Percentiles rank a stretch among this genome's conserved stretches.
Conservation (phyloP, 2,797 vertebrate species). For the Poecile montanus region DNA sequence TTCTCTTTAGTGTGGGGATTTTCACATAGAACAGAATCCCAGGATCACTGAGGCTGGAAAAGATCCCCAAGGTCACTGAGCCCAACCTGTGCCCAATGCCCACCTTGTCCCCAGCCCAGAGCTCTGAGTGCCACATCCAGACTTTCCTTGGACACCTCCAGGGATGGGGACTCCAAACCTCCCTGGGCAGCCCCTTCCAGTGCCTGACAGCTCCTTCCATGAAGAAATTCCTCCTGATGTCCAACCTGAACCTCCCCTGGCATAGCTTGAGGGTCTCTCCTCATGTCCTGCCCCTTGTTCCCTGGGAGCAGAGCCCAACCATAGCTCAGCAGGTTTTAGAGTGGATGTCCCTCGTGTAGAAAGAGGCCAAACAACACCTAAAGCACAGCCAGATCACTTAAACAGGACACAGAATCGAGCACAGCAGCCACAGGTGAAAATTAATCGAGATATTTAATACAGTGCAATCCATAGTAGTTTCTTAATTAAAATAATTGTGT, state of each 20-base stretch:
- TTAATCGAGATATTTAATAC: conserved; percentile 92
- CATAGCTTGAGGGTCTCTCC: neutral
- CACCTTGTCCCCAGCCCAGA: neutral
- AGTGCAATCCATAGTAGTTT: conserved; percentile 90
- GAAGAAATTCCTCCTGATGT: neutral
- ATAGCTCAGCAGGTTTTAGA: neutral
- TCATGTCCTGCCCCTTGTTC: neutral
- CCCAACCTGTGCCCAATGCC: neutral
- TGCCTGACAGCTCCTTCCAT: neutral
- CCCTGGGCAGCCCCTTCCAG: too few relatives aligned
- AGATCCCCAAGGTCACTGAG: accelerated
- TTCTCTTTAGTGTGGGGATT: neutral
- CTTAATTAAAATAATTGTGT: conserved; percentile 92
- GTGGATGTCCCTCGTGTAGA: accelerated
- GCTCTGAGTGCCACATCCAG: neutral
- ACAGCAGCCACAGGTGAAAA: conserved; percentile 76
- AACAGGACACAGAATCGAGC: conserved; percentile 21
- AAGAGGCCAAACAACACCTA: neutral
- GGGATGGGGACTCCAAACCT: neutral
- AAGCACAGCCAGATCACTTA: neutral
- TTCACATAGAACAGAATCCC: neutral
- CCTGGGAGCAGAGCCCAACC: neutral
- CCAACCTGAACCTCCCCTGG: neutral
- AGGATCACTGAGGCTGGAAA: neutral
- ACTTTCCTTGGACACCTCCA: neutral